These are phyloP conservation scores for Mesitornis unicolor DNA, from an alignment of 2,113 vertebrate genomes.

Conservation along the genomic window DNA sequence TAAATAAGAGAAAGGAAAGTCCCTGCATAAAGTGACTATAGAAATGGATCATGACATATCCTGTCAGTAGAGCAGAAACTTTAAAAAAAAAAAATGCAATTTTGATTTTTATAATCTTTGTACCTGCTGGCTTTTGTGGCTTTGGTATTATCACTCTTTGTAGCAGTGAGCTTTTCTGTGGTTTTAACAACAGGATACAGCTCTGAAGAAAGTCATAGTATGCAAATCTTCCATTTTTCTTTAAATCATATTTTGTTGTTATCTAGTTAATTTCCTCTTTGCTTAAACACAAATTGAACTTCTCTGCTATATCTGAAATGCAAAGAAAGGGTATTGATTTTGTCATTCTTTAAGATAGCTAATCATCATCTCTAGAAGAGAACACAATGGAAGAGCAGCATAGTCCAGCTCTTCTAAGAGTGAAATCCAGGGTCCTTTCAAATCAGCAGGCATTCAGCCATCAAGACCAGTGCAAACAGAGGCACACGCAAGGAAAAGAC, in stretches of 20 bases:
- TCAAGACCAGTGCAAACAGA: background rate
- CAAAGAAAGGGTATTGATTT: background rate
- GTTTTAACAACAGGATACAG: conserved; percentile 65
- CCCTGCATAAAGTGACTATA: background rate
- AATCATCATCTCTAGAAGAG: no score
- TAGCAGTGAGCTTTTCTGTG: conserved; percentile 15
- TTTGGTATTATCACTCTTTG: conserved; percentile 64
- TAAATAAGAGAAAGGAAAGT: background rate
- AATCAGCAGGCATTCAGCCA: background rate
- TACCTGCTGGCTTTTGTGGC: conserved; percentile 45
- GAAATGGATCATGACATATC: background rate
- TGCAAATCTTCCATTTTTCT: conserved; percentile 57
- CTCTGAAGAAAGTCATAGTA: conserved; percentile 74
- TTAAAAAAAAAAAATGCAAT: background rate
- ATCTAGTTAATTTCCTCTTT: conserved; percentile 69
- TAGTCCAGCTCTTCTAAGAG: background rate
- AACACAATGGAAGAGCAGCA: background rate
- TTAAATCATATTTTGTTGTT: conserved; percentile 62
- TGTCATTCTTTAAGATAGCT: background rate
- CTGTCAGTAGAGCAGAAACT: background rate
- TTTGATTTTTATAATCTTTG: background rate
- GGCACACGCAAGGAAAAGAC: background rate
- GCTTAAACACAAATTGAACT: conserved; percentile 62
- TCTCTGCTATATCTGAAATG: conserved; percentile 66
- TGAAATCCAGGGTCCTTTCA: background rate